Evolutionary conservation across 2,113 vertebrate genomes (phyloP), one percentile per base, ranked within the genome.

Genomic region (Saimiri boliviensis): DNA sequence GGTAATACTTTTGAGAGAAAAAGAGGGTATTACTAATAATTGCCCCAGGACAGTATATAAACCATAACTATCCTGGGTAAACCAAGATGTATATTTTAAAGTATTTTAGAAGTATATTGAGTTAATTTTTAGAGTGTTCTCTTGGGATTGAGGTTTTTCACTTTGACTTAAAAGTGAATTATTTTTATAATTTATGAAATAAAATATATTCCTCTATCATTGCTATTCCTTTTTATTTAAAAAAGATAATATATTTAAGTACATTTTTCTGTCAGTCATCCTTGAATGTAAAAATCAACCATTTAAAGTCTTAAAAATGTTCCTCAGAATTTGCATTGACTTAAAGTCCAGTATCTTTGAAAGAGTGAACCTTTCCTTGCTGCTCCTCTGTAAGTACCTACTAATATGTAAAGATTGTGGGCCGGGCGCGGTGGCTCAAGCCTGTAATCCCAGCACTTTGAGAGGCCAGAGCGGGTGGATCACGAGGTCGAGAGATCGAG

Each of bases 121-220:
- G 73, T 81, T 40, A 60, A 56, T 66, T 49, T 91, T 27, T 13
- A 79, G 54, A 45, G 20, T 54, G 83, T 94, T 73, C 12, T 81
- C 12, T 91, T 21, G 71, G 30, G 14, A 74, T 85, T 93, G 25
- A 81, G 42, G 37, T 86, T 77, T 77, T 77, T 30, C 16, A 73
- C 4, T 94, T 97, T 74, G 40, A 94, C 37, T 73, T 85, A 49
- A 82, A 93, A 93, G 58, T 87, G 25, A 82, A 87, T 92, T 97
- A 74, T 77, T 96, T 95, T 89, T 89, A 20, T 80, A 35, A 58
- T 63, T 93, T 96, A 54, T 71, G 20, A 91, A 94, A 81, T 84
- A 40, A 77, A 92, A 58, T 94, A 30, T 66, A 85, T 95, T 70
- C 19, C 30, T 66, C 13, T 83, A 8, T 93, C 47, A 84, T 94